Conservation (phyloP, 1,140 invertebrate species). For the Leptinotarsa defecta region DNA sequence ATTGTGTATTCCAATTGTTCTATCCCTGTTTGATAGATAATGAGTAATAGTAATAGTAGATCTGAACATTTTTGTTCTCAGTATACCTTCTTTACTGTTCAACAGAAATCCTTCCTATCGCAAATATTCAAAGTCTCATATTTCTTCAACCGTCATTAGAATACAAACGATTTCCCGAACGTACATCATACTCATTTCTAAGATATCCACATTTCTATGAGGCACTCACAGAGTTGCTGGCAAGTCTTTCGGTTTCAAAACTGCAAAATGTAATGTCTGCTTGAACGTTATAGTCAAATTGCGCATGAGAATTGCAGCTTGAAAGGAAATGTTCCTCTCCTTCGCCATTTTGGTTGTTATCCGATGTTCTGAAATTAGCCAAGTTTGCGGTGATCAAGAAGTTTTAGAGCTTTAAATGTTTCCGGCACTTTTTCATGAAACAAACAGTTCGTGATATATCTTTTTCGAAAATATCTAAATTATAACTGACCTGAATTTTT, state of each 20-base stretch:
- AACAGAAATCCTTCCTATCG: too few relatives aligned
- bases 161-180: background rate
- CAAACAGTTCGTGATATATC: too few relatives aligned
- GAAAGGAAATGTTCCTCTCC: background rate
- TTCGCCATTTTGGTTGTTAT: background rate
- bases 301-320: constrained; percentile 5
- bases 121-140: too few relatives aligned
- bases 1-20: too few relatives aligned
- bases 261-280: background rate
- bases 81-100: too few relatives aligned
- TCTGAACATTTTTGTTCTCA: too few relatives aligned
- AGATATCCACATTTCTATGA: background rate
- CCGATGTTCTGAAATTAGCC: background rate
- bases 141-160: background rate
- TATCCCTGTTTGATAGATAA: too few relatives aligned
- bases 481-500: too few relatives aligned
- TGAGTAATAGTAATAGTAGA: too few relatives aligned
- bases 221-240: background rate
- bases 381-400: background rate
- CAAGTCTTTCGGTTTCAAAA: background rate
- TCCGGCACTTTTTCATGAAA: too few relatives aligned
- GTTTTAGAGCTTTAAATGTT: too few relatives aligned
- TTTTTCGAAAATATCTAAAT: too few relatives aligned
- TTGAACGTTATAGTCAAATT: background rate
- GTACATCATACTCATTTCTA: background rate